Base-by-base conservation (phyloP, 2,888 invertebrate genomes). In the Zele albiditarsus region DNA sequence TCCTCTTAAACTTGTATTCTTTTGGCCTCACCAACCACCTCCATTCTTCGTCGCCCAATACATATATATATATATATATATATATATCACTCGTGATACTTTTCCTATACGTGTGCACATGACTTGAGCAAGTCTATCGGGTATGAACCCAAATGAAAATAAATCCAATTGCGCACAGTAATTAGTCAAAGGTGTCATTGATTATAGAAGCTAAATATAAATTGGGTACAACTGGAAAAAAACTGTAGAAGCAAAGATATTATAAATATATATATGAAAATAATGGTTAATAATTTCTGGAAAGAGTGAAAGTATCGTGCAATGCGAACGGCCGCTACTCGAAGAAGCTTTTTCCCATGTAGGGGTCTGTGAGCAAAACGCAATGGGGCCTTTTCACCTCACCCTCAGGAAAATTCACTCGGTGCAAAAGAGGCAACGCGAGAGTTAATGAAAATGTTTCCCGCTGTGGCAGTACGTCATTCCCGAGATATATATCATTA, bases 1-100 rank as follows among this genome's bases (percentile, higher is more conserved):
- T 89, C 89, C 89, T 89, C 89, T 89, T 89, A 89, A 88, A 88
- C 85, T 88, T 87, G 89, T 89, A 89, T 89, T 89, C 88, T 86
- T 89, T 89, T 89, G 89, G 89, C 89, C 88, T 89, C 89, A 84
- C 83, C 79, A 80, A 80, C 82, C 80, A 80, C 79, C 79, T 58
- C 57, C 57, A 23, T 25, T 69, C 68, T 71, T 20, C 25, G 60
- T 58, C 20, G 67, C 27, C n/a, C 27, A 20, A 8, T 16, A 46
- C n/a, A n/a, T 46, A n/a, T n/a, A 46, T 5, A 38, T 6, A 38
- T 38, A 46, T 5, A 38, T 6, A 38, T 38, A 12, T 38, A 38
- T 38, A 38, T 38, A 38, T 20, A 53, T 25, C 28, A 8, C 69
- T 49, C 62, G 10, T n/a, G 38, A 33, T 31, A 20, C 42, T 67